Base-by-base conservation (phyloP, 2,888 invertebrate species). In the Acrobasis consociella region DNA sequence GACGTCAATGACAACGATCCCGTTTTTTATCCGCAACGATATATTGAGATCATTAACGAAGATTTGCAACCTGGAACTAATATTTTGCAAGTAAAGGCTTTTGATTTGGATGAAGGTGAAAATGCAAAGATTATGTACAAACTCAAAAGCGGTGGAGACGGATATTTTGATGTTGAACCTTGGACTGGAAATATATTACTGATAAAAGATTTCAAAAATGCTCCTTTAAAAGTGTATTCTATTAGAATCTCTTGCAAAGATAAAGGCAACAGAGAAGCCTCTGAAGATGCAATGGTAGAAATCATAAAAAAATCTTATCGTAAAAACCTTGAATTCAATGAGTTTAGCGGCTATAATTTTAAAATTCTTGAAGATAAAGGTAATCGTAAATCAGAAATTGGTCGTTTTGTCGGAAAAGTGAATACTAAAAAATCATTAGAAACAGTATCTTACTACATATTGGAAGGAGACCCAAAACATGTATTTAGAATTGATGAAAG, bases 1-100 rank as follows among this genome's bases (percentile, higher is more conserved):
- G 99, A 99, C 87, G 95, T 97, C 13, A 99, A 99, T 85, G 99
- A 99, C 86, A 98, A 99, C 83, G 94, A 95, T 73, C 99, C 99
- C 0, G 94, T 95, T 76, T 98, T 99, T 91, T 98, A 98, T 89
- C 99, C 99, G 0, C 94, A 94, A 79, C 94, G 95, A 76, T 99
- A 99, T 85, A 96, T 97, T 80, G 94, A 96, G 72, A 94, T 95
- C 52, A 92, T 98, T 52, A 93, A 94, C 46, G 96, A 96, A 74
- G 95, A 96, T 78, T 87, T 94, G 46, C 87, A 94, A 63, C 83
- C 94, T 17, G 95, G 96, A 16, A 93, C 94, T 37, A 93, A 93
- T 53, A 85, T 98, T 70, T 85, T 97, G 16, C 95, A 95, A 85
- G 95, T 99, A 17, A 94, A 94, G 62, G 98, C 98, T 2, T 94